Evolutionary conservation across 2,113 vertebrate genomes (phyloP).

Genomic region (Gymnarchus niloticus): DNA sequence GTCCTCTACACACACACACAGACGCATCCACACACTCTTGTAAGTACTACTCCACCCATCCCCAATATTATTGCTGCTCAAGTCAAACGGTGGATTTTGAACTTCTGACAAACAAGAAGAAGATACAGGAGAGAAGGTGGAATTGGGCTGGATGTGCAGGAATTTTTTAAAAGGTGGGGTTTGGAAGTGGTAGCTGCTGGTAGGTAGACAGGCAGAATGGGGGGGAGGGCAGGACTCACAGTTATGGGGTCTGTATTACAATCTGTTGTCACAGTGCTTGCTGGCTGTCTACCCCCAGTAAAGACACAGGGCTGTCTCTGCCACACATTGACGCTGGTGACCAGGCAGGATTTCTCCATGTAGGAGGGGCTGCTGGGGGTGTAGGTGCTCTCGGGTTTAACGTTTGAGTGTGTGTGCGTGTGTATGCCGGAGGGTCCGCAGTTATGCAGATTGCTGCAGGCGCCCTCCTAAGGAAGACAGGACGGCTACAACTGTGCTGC

Average conservation of each 20-base stretch:
- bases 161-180: background rate
- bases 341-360: background rate
- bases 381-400: background rate
- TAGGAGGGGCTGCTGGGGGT: background rate
- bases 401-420: background rate
- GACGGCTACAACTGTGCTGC: constrained; percentile 14
- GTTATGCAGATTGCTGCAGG: background rate
- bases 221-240: constrained; percentile 46
- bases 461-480: constrained; percentile 14
- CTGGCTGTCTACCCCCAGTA: constrained; percentile 39
- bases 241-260: constrained; percentile 61
- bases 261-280: constrained; percentile 71
- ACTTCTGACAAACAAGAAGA: background rate
- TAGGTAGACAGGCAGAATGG: background rate
- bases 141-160: background rate
- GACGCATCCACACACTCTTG: background rate
- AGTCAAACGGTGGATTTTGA: constrained; percentile 38
- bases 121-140: constrained; percentile 18
- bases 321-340: background rate
- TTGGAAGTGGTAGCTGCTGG: background rate
- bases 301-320: background rate
- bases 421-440: background rate
- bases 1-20: background rate
- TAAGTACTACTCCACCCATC: background rate
- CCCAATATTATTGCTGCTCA: constrained; percentile 56